Conservation (phyloP, 2,888 invertebrate genomes). For the Sthenelais limicola region DNA sequence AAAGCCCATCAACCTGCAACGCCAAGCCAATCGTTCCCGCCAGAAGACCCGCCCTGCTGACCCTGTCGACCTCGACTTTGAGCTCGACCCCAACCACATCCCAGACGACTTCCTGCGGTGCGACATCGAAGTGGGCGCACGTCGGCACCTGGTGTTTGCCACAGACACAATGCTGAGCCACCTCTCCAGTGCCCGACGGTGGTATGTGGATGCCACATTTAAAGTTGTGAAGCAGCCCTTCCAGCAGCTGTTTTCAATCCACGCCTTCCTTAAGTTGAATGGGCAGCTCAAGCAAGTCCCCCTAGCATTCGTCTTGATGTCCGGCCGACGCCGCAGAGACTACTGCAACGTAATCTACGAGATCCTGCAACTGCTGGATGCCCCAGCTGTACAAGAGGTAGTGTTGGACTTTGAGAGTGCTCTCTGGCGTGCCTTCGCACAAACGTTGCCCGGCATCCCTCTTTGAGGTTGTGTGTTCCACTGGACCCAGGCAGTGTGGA, state of each 20-base stretch:
- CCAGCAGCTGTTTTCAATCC: constrained; percentile 41
- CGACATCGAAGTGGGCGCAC: constrained; percentile 21
- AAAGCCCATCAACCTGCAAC: neutral
- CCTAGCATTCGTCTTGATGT: constrained; percentile 43
- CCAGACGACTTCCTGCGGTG: constrained; percentile 27
- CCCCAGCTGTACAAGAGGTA: too few species aligned
- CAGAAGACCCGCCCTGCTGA: neutral
- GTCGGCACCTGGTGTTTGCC: constrained; percentile 43
- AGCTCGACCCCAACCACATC: too few species aligned
- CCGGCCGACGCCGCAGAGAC: constrained; percentile 21
- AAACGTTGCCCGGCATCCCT: too few species aligned
- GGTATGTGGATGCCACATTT: constrained; percentile 44
- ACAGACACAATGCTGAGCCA: too few species aligned
- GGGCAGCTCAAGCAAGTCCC: constrained; percentile 42
- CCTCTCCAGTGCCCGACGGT: too few species aligned
- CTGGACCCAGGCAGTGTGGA: too few species aligned
- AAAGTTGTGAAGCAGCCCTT: constrained; percentile 44
- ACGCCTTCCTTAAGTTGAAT: constrained; percentile 38
- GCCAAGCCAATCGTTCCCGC: constrained; percentile 2
- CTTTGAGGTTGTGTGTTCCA: too few species aligned
- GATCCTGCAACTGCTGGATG: too few species aligned
- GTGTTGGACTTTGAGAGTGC: neutral
- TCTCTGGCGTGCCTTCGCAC: neutral
- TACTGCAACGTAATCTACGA: constrained; percentile 38
- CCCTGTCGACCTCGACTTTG: too few species aligned